phyloP scores from a whole-genome alignment of 2,113 vertebrate genomes.

The Mystacornis crossleyi region DNA sequence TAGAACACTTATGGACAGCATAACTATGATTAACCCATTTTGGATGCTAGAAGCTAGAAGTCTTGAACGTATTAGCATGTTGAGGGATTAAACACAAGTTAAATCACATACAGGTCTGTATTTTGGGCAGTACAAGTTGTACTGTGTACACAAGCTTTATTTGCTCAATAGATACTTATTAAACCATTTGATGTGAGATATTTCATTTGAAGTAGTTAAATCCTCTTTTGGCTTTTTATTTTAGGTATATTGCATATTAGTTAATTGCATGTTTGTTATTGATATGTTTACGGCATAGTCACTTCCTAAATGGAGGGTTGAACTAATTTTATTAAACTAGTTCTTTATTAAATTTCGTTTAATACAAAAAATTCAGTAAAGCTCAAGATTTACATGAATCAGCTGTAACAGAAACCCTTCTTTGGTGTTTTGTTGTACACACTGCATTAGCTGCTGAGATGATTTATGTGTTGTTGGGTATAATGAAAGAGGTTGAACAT shows the following conservation, averaged over 20 bases:
- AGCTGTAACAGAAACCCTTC: background rate
- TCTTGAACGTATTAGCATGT: background rate
- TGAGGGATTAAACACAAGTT: background rate
- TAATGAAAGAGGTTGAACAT: background rate
- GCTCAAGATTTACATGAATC: background rate
- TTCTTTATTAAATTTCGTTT: background rate
- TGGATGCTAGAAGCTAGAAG: background rate
- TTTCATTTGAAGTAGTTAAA: background rate
- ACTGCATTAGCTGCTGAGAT: background rate
- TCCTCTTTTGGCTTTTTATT: background rate
- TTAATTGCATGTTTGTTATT: background rate
- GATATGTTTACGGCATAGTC: background rate
- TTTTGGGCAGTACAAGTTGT: background rate
- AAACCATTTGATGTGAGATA: background rate
- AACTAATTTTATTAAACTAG: background rate
- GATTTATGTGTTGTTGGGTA: background rate
- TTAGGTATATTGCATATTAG: background rate
- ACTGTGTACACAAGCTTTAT: background rate
- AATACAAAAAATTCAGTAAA: background rate
- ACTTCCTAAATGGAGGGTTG: background rate
- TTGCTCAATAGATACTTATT: conserved; percentile 3
- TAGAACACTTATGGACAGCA: background rate
- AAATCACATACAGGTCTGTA: background rate
- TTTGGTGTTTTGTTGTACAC: background rate
- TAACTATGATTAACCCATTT: background rate